Conservation (phyloP, 2,797 vertebrate species). For the Clamator glandarius region DNA sequence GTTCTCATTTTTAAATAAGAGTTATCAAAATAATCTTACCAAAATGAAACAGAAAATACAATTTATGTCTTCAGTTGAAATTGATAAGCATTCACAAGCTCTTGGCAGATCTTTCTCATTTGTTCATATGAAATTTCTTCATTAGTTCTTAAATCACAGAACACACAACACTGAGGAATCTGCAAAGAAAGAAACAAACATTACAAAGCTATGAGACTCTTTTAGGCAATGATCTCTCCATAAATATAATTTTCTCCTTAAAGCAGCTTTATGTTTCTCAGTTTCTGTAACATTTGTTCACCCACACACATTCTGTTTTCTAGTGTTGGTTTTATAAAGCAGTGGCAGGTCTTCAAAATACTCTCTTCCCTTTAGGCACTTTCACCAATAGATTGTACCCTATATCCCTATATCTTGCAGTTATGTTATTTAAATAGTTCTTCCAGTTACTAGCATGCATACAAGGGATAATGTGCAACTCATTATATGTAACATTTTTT, state of each 20-base stretch:
- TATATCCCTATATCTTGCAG: neutral
- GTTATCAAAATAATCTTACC: neutral
- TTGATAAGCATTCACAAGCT: accelerated
- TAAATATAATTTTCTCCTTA: neutral
- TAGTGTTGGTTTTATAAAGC: neutral
- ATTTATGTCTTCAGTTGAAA: neutral
- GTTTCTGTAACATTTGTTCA: neutral
- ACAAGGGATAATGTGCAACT: neutral
- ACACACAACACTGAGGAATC: neutral
- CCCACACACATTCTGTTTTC: neutral
- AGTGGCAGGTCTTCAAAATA: neutral
- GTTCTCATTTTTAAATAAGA: neutral
- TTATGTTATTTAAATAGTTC: neutral
- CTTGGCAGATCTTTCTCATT: neutral
- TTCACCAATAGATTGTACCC: neutral
- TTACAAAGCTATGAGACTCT: neutral
- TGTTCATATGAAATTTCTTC: neutral
- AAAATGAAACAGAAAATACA: neutral
- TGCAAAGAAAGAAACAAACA: neutral
- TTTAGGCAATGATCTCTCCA: neutral
- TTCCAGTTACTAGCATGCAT: neutral
- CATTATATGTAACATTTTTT: neutral
- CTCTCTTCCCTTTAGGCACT: neutral
- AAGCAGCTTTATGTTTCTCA: neutral
- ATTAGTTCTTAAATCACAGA: neutral